Percentiles rank a stretch among this genome's conserved stretches.
These are phyloP conservation scores for Mactromeris polynyma DNA, from an alignment of 2,888 invertebrate species.

Conservation along the genomic window DNA sequence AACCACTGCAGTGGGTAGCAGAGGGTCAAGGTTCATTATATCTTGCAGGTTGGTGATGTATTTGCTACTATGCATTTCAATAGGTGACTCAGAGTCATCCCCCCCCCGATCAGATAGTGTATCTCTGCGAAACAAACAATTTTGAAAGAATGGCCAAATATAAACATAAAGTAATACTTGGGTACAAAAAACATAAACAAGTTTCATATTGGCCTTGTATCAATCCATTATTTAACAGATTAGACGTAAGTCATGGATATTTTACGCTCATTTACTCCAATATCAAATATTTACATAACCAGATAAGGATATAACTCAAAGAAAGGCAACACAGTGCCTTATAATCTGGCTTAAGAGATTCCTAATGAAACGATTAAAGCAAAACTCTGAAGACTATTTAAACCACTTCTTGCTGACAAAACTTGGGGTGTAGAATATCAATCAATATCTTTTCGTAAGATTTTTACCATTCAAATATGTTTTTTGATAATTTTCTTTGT, in stretches of 20 bases:
- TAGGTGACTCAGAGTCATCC: too few species aligned
- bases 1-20: too few species aligned
- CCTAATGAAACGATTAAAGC: conserved; percentile 29
- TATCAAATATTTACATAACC: conserved; percentile 44
- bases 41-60: too few species aligned
- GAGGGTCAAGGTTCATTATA: too few species aligned
- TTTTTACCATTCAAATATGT: not conserved
- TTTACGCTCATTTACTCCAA: conserved; percentile 25
- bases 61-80: too few species aligned
- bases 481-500: not conserved
- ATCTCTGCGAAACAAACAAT: too few species aligned
- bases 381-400: not conserved
- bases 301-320: not conserved
- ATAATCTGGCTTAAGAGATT: conserved; percentile 38
- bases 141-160: too few species aligned
- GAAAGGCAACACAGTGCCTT: not conserved
- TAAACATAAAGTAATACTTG: too few species aligned
- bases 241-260: not conserved
- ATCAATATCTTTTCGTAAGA: not conserved
- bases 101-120: too few species aligned
- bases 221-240: not conserved
- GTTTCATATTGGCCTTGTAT: too few species aligned
- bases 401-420: not conserved
- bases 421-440: not conserved
- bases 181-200: too few species aligned